Base-by-base conservation (phyloP, 2,888 invertebrate genomes). In the Erebia ligea region DNA sequence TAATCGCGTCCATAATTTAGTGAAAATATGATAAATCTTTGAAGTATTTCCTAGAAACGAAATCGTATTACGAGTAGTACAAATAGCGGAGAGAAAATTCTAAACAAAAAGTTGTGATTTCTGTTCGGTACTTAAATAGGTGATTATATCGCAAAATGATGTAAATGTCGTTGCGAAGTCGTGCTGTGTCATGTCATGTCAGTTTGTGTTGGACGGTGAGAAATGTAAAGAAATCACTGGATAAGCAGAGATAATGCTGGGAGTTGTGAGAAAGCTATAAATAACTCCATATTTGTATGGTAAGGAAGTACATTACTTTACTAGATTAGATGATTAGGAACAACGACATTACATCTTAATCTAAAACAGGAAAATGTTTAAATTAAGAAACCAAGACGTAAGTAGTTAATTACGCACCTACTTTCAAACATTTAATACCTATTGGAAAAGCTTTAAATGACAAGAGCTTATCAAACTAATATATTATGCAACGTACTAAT, bases 111-210 rank as follows among this genome's bases (percentile, higher is more conserved):
- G 72, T 70, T 72, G 71, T 52, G 68, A 74, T 67, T 56, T 72
- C 65, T 68, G 61, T 62, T 58, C 67, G 17, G 71, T 64, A n/a
- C n/a, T n/a, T n/a, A 68, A 73, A 75, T 64, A 68, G 57, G 52
- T 56, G 68, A 72, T 72, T 68, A 64, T 68, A 74, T 72, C 64
- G 67, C 66, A 63, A 67, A 68, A 64, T 72, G 67, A 74, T 70
- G 68, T 59, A 71, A 71, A 74, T 66, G 65, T 48, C 66, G 58
- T 72, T 66, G 64, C 25, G 58, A 72, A 63, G 57, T 70, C 68
- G 67, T 61, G 70, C 67, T 40, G 63, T 63, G 69, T 62, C 48
- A 61, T 68, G 70, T 70, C 68, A 70, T 62, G 52, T 65, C 17
- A 50, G 15, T 9, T 54, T 54, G 17, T 57, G 15, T 17, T 25